Conservation (phyloP, 2,888 invertebrate species). For the Agrochola lota region DNA sequence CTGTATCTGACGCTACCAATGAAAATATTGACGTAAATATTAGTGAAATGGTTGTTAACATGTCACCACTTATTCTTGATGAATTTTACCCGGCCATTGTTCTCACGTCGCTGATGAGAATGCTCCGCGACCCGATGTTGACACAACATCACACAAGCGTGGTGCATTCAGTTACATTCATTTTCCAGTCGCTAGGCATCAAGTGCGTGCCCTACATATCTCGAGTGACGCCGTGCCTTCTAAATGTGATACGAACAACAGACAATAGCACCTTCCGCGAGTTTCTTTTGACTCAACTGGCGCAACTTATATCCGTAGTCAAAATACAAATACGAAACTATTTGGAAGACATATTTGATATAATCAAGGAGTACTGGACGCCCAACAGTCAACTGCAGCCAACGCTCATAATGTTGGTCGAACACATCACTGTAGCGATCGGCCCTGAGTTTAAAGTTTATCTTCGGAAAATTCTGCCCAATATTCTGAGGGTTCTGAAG, state of each 20-base stretch:
- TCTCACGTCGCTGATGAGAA: slow-evolving; percentile 98
- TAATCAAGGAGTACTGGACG: slow-evolving; percentile 98
- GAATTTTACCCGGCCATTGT: slow-evolving; percentile 99
- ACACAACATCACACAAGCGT: slow-evolving; percentile 98
- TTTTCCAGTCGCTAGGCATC: slow-evolving; percentile 98
- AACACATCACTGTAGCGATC: slow-evolving; percentile 97
- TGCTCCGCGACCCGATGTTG: slow-evolving; percentile 97
- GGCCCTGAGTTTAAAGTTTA: slow-evolving; percentile 99
- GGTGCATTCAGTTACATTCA: slow-evolving; percentile 98
- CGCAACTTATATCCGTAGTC: slow-evolving; percentile 97
- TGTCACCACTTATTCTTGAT: slow-evolving; percentile 96
- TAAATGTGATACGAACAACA: slow-evolving; percentile 97
- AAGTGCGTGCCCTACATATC: slow-evolving; percentile 98
- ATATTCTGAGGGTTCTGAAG: slow-evolving; percentile 97
- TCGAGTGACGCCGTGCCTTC: slow-evolving; percentile 96
- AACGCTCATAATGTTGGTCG: slow-evolving; percentile 96
- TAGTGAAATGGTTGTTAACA: slow-evolving; percentile 98
- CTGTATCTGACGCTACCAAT: slow-evolving; percentile 93
- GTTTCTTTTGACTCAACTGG: slow-evolving; percentile 98
- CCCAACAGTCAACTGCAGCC: slow-evolving; percentile 95
- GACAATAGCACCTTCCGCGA: slow-evolving; percentile 95
- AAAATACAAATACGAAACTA: slow-evolving; percentile 99
- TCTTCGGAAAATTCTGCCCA: slow-evolving; percentile 97
- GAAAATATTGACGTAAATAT: slow-evolving; percentile 92
- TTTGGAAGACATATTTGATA: slow-evolving; percentile 97